These are phyloP conservation scores for Myoxocephalus aenaeus DNA, from an alignment of 2,797 vertebrate genomes.

Conservation along the genomic window DNA sequence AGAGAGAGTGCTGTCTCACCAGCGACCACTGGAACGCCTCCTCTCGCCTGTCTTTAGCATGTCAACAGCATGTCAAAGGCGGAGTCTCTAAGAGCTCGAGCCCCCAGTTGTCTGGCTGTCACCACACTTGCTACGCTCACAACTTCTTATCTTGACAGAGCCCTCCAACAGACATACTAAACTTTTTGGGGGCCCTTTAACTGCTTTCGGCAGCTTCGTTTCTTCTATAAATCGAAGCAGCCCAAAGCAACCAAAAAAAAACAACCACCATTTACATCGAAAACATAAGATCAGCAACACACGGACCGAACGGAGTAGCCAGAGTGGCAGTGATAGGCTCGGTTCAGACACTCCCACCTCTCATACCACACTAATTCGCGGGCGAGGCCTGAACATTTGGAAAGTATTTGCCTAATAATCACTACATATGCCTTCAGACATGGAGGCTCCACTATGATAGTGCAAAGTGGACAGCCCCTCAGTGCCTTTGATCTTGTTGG, in stretches of 20 bases:
- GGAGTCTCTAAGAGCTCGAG: constrained; percentile 43
- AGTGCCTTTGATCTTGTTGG: constrained; percentile 45
- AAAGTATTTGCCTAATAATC: constrained; percentile 72
- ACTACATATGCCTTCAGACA: constrained; percentile 62
- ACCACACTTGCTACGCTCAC: constrained; percentile 57
- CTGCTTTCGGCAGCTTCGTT: constrained; percentile 11
- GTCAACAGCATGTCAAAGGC: constrained; percentile 68
- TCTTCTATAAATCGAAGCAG: constrained; percentile 15
- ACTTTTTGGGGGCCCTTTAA: not conserved
- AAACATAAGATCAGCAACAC: constrained; percentile 24
- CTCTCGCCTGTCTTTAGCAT: constrained; percentile 61
- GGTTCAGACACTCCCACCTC: constrained; percentile 55
- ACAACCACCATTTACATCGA: not conserved
- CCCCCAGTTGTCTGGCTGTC: constrained; percentile 76
- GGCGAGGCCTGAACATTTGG: constrained; percentile 65
- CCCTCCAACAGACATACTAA: constrained; percentile 28
- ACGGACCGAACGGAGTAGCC: constrained; percentile 40
- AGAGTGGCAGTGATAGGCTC: constrained; percentile 50
- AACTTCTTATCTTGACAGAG: constrained; percentile 26
- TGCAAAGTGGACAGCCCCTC: constrained; percentile 14
- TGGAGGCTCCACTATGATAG: constrained; percentile 55
- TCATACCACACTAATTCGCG: constrained; percentile 60
- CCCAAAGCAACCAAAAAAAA: constrained; percentile 12
- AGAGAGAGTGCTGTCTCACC: constrained; percentile 23
- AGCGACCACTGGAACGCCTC: constrained; percentile 44